Evolutionary conservation across 1,140 invertebrate genomes (phyloP).

Genomic region (Venustaconcha ellipsiformis): DNA sequence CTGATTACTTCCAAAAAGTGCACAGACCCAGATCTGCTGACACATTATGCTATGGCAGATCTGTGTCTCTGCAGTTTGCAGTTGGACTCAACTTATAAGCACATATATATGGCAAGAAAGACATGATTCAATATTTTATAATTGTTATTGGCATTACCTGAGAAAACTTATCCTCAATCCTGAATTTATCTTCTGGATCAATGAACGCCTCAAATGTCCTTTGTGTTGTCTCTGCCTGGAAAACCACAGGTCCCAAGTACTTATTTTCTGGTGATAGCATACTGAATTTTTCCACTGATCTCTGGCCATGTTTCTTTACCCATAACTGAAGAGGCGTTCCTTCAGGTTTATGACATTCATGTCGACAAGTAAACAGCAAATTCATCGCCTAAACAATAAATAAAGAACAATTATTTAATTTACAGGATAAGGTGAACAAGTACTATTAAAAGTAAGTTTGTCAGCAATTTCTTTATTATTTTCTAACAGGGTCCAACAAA

Average conservation of each 20-base stretch:
- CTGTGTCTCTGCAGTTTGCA: too few relatives aligned
- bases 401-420: too few relatives aligned
- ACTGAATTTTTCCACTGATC: slow-evolving; percentile 86
- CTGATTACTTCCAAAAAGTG: too few relatives aligned
- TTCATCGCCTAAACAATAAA: slow-evolving; percentile 83
- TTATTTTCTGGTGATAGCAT: slow-evolving; percentile 78
- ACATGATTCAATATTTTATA: not conserved
- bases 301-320: slow-evolving; percentile 87
- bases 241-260: slow-evolving; percentile 78
- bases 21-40: too few relatives aligned
- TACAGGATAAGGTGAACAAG: too few relatives aligned
- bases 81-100: too few relatives aligned
- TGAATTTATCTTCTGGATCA: slow-evolving; percentile 91
- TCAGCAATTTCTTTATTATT: too few relatives aligned
- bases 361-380: slow-evolving; percentile 85
- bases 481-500: too few relatives aligned
- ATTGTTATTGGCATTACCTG: slow-evolving; percentile 74
- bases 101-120: not conserved
- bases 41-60: too few relatives aligned
- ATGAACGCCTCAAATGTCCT: slow-evolving; percentile 93
- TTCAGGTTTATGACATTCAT: slow-evolving; percentile 69
- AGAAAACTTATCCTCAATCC: slow-evolving; percentile 91
- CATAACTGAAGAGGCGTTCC: slow-evolving; percentile 84
- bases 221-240: slow-evolving; percentile 87
- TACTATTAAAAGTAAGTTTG: too few relatives aligned